Evolutionary conservation across 2,797 vertebrate genomes (phyloP), one percentile per base, ranked within the genome.

Genomic region (Sebastes melanostomus): DNA sequence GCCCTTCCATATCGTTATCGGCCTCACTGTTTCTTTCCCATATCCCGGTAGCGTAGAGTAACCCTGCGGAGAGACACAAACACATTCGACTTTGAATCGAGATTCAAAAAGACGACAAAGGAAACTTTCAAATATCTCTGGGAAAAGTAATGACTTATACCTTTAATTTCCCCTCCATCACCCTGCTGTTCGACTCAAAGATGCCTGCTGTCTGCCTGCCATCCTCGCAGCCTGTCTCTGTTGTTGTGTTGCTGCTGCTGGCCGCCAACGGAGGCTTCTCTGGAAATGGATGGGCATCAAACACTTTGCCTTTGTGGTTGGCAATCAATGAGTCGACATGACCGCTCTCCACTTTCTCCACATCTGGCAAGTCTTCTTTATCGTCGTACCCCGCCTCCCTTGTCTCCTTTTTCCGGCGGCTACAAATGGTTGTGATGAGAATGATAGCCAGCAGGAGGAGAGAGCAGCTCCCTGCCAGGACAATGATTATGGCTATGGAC

Each of bases 1-100:
- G 3, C 98, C 98, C 81, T 99, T 99, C 98, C 98, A 99, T 80
- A 98, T 97, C 2, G 98, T 96, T 85, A 97, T 95, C 0, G 97
- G 96, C 20, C 97, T 95, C 65, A 96, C 94, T 0, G 95, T 91
- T 60, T 99, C 97, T 84, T 97, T 98, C 27, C 95, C 88, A 3
- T 97, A 99, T 56, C 96, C 97, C 0, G 97, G 96, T 54, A 98
- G 85, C 0, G 97, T 96, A 0, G 96, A 91, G 22, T 97, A 99
- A 56, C 96, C 95, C 97, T 99, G 95, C n/a, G 72, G 83, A 52
- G 18, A 74, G 16, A 74, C 10, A 86, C 38, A 75, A 12, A 78
- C 13, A 72, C 32, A 83, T 56, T 24, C 10, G 0, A 46, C n/a
- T 72, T 69, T 72, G 10, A 84, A 56, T 68, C 32, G 69, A 25